Evolutionary conservation across 2,113 vertebrate genomes (phyloP).

Genomic region (Prolemur simus): DNA sequence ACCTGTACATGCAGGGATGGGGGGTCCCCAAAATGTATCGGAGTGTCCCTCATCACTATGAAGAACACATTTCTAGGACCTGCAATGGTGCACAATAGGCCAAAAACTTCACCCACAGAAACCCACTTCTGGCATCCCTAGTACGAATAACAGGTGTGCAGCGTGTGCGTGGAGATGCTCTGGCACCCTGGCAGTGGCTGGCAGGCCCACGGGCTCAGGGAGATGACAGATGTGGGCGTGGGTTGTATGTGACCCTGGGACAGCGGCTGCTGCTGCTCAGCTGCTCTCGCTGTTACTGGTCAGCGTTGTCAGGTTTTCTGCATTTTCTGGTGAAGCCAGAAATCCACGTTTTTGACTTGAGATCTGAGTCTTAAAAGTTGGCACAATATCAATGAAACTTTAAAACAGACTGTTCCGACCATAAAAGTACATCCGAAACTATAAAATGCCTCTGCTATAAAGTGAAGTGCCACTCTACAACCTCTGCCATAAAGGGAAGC

Average conservation of each 20-base stretch:
- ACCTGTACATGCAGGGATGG: neutral
- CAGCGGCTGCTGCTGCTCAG: rapidly evolving
- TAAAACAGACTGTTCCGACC: neutral
- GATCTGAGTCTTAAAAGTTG: neutral
- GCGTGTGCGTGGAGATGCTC: neutral
- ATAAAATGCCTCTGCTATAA: neutral
- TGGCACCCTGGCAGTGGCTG: neutral
- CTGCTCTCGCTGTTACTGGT: neutral
- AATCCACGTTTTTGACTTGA: neutral
- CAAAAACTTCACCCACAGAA: neutral
- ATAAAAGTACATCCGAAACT: neutral
- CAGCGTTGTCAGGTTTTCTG: neutral
- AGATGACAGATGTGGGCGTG: rapidly evolving
- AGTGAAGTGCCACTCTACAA: no score
- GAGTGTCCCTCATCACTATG: neutral
- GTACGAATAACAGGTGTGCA: neutral
- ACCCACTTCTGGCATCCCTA: neutral
- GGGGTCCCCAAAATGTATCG: neutral
- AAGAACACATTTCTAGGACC: neutral
- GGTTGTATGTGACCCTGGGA: neutral
- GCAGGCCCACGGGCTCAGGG: neutral
- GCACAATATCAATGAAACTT: neutral
- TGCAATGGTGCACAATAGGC: neutral
- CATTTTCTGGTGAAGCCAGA: neutral
- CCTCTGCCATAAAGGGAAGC: neutral